Percentiles rank a stretch among this genome's conserved stretches.
phyloP scores from a whole-genome alignment of 2,113 vertebrate species.

The Gulo gulo region DNA sequence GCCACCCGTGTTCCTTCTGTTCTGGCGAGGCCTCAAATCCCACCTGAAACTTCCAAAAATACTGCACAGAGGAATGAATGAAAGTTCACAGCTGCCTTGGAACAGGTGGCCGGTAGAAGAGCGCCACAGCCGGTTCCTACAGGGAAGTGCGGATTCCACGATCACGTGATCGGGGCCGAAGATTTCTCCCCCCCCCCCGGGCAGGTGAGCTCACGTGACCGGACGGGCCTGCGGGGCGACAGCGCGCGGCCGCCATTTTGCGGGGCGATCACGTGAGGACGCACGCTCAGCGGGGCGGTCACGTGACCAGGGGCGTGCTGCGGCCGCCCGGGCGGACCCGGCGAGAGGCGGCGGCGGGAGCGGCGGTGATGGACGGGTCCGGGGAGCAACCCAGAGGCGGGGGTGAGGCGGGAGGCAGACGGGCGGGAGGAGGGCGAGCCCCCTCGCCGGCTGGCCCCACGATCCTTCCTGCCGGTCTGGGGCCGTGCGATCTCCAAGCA shows the following conservation, averaged over 20 bases:
- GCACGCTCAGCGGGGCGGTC: slow-evolving; percentile 47
- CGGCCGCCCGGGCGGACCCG: slow-evolving; percentile 71
- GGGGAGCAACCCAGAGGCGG: slow-evolving; percentile 70
- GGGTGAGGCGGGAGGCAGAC: slow-evolving; percentile 70
- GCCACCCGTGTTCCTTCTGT: slow-evolving; percentile 62
- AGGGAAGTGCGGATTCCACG: fast-evolving
- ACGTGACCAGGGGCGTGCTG: slow-evolving; percentile 68
- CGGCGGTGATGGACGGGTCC: slow-evolving; percentile 72
- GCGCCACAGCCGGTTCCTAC: not conserved
- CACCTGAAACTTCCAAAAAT: not conserved
- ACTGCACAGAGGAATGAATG: not conserved
- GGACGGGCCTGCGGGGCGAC: not conserved
- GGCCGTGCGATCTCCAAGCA: slow-evolving; percentile 27
- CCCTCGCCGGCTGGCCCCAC: not conserved
- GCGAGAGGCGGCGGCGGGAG: slow-evolving; percentile 65
- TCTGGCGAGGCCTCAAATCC: not conserved
- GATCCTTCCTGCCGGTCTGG: not conserved
- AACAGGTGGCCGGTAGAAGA: not conserved
- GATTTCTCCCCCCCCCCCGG: not conserved
- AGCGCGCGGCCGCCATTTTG: slow-evolving; percentile 47
- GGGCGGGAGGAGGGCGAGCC: slow-evolving; percentile 34
- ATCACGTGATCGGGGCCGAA: fast-evolving
- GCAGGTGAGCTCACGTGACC: not conserved
- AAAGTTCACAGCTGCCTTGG: not conserved
- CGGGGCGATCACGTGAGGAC: slow-evolving; percentile 69